Evolutionary conservation across 2,888 invertebrate species (phyloP).

Genomic region (Dasysyrphus albostriatus): DNA sequence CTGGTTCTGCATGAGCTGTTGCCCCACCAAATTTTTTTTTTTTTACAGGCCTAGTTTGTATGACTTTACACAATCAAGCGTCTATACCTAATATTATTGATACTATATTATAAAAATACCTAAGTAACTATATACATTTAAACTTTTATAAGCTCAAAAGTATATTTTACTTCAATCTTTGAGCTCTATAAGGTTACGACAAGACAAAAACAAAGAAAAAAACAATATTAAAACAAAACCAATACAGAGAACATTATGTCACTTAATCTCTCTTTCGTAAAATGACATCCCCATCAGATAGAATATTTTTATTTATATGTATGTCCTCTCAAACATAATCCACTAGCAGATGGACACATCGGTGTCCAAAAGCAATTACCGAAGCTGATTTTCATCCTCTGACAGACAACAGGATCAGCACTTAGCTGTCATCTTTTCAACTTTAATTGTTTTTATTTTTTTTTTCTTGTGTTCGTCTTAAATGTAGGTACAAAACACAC

Average conservation of each 20-base stretch:
- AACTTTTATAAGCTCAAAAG: no score
- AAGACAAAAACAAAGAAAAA: neutral
- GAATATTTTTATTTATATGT: constrained; percentile 2
- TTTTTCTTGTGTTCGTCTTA: neutral
- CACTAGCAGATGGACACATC: constrained; percentile 52
- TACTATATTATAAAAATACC: no score
- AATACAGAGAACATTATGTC: neutral
- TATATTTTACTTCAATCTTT: no score
- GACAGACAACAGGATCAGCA: constrained; percentile 41
- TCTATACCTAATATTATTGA: no score
- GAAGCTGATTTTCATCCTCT: constrained; percentile 55
- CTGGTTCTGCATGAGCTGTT: no score
- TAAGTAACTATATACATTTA: no score
- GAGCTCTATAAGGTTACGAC: no score
- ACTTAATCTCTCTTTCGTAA: constrained; percentile 55
- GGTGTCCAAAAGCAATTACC: constrained; percentile 71
- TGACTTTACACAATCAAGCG: no score
- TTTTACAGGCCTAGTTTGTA: no score
- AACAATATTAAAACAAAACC: constrained; percentile 53
- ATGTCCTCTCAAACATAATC: constrained; percentile 59
- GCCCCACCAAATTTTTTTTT: no score
- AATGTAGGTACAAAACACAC: neutral
- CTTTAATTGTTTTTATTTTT: constrained; percentile 26
- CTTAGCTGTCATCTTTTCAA: constrained; percentile 63
- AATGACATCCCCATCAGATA: constrained; percentile 51